phyloP scores from a whole-genome alignment of 35 echinoderm and acorn worm species.

The Ophiothrix spiculata region DNA sequence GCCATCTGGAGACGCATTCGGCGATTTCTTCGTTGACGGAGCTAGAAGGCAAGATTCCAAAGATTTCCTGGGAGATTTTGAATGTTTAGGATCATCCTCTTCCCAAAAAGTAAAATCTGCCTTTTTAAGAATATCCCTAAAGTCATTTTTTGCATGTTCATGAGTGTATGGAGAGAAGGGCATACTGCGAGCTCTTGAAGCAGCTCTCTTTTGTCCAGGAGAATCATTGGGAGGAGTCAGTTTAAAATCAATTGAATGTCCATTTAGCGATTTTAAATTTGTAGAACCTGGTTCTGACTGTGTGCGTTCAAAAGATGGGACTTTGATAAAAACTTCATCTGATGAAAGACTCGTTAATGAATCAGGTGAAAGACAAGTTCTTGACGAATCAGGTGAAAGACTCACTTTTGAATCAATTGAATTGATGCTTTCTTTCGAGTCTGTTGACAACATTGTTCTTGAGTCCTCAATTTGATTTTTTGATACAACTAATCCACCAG shows the following conservation, averaged over 20 bases:
- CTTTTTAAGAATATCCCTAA: neutral
- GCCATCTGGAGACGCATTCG: neutral
- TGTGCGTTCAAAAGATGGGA: too few relatives aligned
- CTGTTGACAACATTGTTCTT: neutral
- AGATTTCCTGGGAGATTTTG: neutral
- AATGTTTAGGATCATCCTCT: neutral
- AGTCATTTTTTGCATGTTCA: neutral
- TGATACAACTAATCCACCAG: too few relatives aligned
- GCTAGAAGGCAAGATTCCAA: neutral
- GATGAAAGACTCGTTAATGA: too few relatives aligned
- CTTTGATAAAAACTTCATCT: too few relatives aligned
- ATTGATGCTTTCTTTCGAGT: neutral
- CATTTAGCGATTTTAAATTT: too few relatives aligned
- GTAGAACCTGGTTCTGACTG: too few relatives aligned
- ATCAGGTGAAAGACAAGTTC: too few relatives aligned
- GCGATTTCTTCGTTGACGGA: neutral
- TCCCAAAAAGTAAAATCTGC: conserved; percentile 2
- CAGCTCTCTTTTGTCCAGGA: neutral
- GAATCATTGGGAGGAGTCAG: neutral
- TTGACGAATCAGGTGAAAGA: too few relatives aligned
- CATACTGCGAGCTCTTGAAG: neutral
- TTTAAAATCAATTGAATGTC: neutral
- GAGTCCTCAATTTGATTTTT: neutral
- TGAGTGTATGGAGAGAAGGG: neutral
- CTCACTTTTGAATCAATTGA: neutral